Evolutionary conservation across 1,140 invertebrate species (phyloP).

Genomic region (Myzus persicae): DNA sequence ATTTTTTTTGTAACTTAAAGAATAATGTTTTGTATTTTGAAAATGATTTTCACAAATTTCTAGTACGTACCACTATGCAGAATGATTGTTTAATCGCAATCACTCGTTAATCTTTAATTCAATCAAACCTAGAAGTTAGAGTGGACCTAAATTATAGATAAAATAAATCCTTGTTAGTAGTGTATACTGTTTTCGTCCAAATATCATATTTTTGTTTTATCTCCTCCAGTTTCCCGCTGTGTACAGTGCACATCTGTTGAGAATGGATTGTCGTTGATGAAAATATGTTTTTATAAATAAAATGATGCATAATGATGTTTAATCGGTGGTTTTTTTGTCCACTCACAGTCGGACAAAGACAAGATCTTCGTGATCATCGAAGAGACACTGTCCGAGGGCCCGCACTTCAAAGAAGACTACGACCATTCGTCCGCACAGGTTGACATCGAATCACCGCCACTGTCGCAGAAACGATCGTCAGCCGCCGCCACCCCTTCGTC

Average conservation of each 20-base stretch:
- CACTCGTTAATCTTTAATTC: neutral
- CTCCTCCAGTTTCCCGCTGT: neutral
- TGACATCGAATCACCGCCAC: neutral
- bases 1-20: no score
- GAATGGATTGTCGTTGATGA: neutral
- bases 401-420: neutral
- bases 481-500: conserved; percentile 6
- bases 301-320: conserved; percentile 49
- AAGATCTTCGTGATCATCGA: conserved; percentile 78
- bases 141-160: neutral
- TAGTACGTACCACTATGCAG: no score
- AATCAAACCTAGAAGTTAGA: neutral
- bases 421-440: neutral
- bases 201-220: neutral
- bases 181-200: neutral
- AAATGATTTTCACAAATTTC: no score
- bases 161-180: neutral
- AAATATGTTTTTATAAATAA: conserved; percentile 60
- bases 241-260: no score
- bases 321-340: conserved; percentile 62
- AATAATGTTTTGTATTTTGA: no score
- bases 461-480: conserved; percentile 3
- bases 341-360: conserved; percentile 71
- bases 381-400: conserved; percentile 69
- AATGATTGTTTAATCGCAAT: neutral